Evolutionary conservation across 1,140 invertebrate species (phyloP).

Genomic region (Scaptodrosophila lebanonensis): DNA sequence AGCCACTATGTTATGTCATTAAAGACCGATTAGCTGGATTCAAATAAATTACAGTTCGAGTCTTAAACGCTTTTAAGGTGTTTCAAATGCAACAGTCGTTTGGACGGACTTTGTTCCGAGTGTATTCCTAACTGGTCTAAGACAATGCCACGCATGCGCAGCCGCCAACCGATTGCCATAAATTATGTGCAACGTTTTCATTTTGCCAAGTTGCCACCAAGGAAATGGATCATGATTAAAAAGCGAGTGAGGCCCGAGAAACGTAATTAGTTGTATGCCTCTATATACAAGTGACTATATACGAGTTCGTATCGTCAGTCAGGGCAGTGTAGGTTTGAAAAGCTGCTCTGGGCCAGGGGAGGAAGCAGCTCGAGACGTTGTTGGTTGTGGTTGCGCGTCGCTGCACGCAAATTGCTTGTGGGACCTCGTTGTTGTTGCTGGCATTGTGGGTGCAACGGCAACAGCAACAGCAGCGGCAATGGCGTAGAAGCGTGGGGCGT

Average conservation of each 20-base stretch:
- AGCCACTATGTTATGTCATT: too few relatives aligned
- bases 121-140: constrained; percentile 34
- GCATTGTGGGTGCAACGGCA: too few relatives aligned
- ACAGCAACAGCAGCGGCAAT: constrained; percentile 5
- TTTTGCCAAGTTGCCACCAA: constrained; percentile 35
- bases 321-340: too few relatives aligned
- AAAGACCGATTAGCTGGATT: too few relatives aligned
- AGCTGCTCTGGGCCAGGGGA: not conserved
- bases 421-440: too few relatives aligned
- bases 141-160: constrained; percentile 35
- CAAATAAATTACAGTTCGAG: too few relatives aligned
- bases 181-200: constrained; percentile 74
- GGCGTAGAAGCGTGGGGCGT: constrained; percentile 14
- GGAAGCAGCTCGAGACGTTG: not conserved
- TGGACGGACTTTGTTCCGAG: too few relatives aligned
- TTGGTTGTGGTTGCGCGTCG: constrained; percentile 33
- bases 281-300: too few relatives aligned
- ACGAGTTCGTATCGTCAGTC: too few relatives aligned
- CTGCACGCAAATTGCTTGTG: constrained; percentile 58
- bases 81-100: too few relatives aligned
- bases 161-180: constrained; percentile 17
- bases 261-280: too few relatives aligned
- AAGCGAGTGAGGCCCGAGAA: constrained; percentile 10
- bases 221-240: constrained; percentile 63
- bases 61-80: too few relatives aligned